These are phyloP conservation scores for Ethmia dodecea DNA, from an alignment of 2,888 invertebrate species.

Conservation along the genomic window DNA sequence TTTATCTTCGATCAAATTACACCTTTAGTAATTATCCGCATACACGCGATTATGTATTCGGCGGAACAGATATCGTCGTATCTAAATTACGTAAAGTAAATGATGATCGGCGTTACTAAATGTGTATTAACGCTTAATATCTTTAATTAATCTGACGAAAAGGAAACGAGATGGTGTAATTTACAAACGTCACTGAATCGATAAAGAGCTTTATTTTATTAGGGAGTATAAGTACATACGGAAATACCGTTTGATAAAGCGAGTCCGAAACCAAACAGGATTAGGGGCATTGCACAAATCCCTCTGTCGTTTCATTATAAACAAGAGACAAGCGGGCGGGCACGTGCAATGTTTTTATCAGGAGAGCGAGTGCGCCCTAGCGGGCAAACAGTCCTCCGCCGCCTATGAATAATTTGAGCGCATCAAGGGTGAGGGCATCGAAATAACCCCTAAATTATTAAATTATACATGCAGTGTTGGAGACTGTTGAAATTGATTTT, in stretches of 20 bases:
- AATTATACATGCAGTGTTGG: slow-evolving; percentile 54
- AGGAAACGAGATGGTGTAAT: too few species aligned
- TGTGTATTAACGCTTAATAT: too few species aligned
- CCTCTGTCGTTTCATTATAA: slow-evolving; percentile 53
- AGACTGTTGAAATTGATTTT: slow-evolving; percentile 1
- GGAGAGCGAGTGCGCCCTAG: slow-evolving; percentile 46
- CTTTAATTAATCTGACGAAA: too few species aligned
- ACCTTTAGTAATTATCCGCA: slow-evolving; percentile 12
- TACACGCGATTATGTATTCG: slow-evolving; percentile 11
- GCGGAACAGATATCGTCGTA: slow-evolving; percentile 6
- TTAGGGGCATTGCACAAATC: slow-evolving; percentile 31
- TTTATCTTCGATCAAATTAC: slow-evolving; percentile 10
- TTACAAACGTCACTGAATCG: too few species aligned
- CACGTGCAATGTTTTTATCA: slow-evolving; percentile 72
- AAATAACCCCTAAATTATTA: slow-evolving; percentile 70
- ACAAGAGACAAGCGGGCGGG: slow-evolving; percentile 61
- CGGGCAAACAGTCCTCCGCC: slow-evolving; percentile 54
- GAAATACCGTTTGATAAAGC: slow-evolving; percentile 1
- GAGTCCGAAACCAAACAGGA: slow-evolving; percentile 40
- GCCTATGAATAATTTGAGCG: slow-evolving; percentile 68
- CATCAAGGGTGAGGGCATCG: slow-evolving; percentile 49
- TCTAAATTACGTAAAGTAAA: slow-evolving; percentile 20
- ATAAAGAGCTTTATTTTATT: too few species aligned
- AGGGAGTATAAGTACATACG: too few species aligned
- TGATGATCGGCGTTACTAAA: too few species aligned